Evolutionary conservation across 1,140 invertebrate species (phyloP).

Genomic region (Tetramorium alpestre): DNA sequence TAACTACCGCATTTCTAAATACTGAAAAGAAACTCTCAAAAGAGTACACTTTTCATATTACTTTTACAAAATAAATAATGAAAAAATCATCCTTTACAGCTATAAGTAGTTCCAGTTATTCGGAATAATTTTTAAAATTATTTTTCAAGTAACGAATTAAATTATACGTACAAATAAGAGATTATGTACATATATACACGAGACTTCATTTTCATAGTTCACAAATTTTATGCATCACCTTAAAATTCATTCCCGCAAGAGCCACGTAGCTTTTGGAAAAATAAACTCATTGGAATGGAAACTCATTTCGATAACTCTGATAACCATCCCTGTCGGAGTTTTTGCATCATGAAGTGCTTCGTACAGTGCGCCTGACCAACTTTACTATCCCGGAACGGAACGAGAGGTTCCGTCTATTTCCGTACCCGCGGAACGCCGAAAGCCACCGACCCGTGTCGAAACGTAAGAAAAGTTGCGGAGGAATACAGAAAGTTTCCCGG

Average conservation of each 20-base stretch:
- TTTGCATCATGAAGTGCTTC: conserved; percentile 36
- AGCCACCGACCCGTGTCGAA: conserved; percentile 37
- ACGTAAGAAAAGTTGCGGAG: conserved; percentile 53
- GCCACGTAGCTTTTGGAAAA: conserved; percentile 11
- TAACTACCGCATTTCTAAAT: too few relatives aligned
- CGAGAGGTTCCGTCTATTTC: conserved; percentile 55
- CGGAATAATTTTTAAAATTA: background rate
- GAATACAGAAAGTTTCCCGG: conserved; percentile 49
- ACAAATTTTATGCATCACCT: conserved; percentile 3
- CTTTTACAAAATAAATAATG: too few relatives aligned
- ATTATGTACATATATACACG: background rate
- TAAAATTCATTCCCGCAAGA: background rate
- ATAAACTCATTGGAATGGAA: conserved; percentile 28
- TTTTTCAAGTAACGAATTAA: background rate
- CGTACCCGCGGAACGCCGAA: conserved; percentile 24
- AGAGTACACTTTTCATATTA: too few relatives aligned
- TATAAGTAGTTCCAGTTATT: background rate
- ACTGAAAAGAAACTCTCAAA: too few relatives aligned
- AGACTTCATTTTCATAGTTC: background rate
- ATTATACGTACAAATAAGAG: background rate
- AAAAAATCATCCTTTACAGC: too few relatives aligned
- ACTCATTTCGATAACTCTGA: conserved; percentile 40
- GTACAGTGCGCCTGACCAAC: conserved; percentile 19
- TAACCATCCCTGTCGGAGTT: background rate
- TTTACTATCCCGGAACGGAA: conserved; percentile 47